These are phyloP conservation scores for Lomographa bimaculata DNA, from an alignment of 2,888 invertebrate species.

Conservation along the genomic window DNA sequence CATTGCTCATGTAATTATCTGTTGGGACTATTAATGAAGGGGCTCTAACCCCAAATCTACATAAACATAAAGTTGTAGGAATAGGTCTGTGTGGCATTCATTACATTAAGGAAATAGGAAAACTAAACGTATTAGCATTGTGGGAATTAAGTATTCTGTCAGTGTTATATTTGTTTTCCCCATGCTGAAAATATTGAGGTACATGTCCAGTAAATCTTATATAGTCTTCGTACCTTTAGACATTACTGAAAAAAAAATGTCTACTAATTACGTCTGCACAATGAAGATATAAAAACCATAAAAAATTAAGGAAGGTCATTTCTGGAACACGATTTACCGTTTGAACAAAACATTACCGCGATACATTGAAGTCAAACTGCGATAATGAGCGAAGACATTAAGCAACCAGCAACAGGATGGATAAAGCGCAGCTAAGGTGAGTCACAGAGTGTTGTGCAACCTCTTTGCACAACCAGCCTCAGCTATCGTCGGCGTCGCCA, in stretches of 20 bases:
- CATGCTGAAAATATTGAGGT: no score
- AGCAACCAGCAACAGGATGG: conserved; percentile 59
- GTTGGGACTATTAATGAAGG: conserved; percentile 1
- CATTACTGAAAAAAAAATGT: no score
- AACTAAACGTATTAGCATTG: no score
- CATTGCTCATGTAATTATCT: conserved; percentile 11
- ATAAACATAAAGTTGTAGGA: background rate
- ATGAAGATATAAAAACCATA: conserved; percentile 2
- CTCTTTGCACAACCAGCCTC: conserved; percentile 65
- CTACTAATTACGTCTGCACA: conserved; percentile 1
- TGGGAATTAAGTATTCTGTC: no score
- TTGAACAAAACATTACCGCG: conserved; percentile 17
- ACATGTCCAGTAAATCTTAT: no score
- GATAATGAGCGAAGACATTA: conserved; percentile 59
- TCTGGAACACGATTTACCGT: conserved; percentile 4
- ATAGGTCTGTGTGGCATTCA: background rate
- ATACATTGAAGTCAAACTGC: conserved; percentile 33
- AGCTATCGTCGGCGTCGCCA: conserved; percentile 46
- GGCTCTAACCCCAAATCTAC: background rate
- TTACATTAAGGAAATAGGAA: background rate
- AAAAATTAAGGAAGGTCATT: conserved; percentile 13
- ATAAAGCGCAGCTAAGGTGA: conserved; percentile 66
- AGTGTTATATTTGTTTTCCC: no score
- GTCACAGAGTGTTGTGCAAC: conserved; percentile 70
- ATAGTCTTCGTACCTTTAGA: no score